A percentile compares a stretch with the other conserved stretches of the same genome.
These are phyloP conservation scores for Cochlearius cochlearius DNA, from an alignment of 2,113 vertebrate genomes.

Conservation along the genomic window DNA sequence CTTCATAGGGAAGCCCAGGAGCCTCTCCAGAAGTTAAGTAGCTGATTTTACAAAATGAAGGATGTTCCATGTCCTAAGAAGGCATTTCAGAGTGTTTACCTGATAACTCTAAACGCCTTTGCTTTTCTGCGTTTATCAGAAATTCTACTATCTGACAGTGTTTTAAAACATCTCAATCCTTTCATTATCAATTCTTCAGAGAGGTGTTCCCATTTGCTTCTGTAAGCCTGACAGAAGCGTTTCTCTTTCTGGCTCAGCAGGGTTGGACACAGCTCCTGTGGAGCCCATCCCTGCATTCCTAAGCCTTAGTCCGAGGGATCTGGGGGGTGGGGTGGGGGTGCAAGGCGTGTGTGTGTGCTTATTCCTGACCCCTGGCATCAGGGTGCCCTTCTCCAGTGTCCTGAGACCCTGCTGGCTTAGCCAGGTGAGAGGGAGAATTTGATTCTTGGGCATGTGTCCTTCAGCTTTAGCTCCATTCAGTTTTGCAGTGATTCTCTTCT, in stretches of 20 bases:
- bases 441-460: not conserved
- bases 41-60: conserved; percentile 11
- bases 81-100: not conserved
- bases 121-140: not conserved
- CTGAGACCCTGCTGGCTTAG: not conserved
- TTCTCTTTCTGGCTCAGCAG: not conserved
- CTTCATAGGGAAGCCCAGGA: conserved; percentile 18
- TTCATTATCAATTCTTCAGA: not conserved
- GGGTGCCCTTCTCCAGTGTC: not conserved
- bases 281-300: not conserved
- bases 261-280: not conserved
- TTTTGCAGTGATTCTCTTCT: not conserved
- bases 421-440: not conserved
- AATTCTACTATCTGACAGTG: not conserved
- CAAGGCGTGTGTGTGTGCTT: not conserved
- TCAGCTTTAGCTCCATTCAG: not conserved
- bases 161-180: not conserved
- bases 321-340: not conserved
- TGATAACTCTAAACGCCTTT: not conserved
- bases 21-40: conserved; percentile 38
- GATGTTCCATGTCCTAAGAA: not conserved
- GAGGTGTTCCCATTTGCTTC: not conserved
- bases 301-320: not conserved
- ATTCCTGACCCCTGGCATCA: not conserved
- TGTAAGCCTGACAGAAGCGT: not conserved